Evolutionary conservation across 2,888 invertebrate species (phyloP), one percentile per base, ranked within the genome.

Genomic region (Acrobasis repandana): DNA sequence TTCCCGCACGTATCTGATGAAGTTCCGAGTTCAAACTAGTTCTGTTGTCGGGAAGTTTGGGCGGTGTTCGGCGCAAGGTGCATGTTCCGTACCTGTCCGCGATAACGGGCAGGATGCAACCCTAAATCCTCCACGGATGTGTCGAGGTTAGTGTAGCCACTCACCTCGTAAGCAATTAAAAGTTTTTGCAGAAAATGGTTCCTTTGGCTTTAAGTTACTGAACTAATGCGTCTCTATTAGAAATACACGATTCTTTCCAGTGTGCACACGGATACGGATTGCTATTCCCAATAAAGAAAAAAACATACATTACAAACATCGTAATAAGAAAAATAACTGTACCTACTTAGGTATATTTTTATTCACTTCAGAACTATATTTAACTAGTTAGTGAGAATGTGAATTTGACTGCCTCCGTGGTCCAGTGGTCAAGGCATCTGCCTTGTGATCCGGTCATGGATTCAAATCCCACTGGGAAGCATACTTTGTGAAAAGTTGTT

Each of bases 21-120:
- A 91, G 90, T 91, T 91, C 85, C 81, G 78, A 88, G 86, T 89
- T 85, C 81, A 83, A 91, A 90, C 90, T 89, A 90, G 90, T 90
- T 90, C 82, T 82, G 83, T 83, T 86, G 88, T 86, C 79, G 80
- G 81, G 85, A 90, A 89, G 82, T 90, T 90, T 76, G 76, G 76
- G 80, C 79, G 77, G 74, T 78, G 80, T 74, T 79, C 78, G 77
- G 79, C 79, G 85, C 87, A 80, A 87, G 83, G 80, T 83, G 84
- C 83, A 89, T 88, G 84, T 83, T 80, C 82, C 75, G 73, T 58
- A 84, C 83, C 83, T 82, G 85, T 76, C 78, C 75, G 71, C 82
- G 89, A 90, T 89, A 88, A 86, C 80, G 80, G 83, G 83, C 78
- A 73, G 81, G 80, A 85, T 84, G 83, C 81, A 70, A 72, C 75